These are phyloP conservation scores for Apostichopus japonicus DNA, from an alignment of 35 echinoderm and acorn worm genomes.

Conservation along the genomic window DNA sequence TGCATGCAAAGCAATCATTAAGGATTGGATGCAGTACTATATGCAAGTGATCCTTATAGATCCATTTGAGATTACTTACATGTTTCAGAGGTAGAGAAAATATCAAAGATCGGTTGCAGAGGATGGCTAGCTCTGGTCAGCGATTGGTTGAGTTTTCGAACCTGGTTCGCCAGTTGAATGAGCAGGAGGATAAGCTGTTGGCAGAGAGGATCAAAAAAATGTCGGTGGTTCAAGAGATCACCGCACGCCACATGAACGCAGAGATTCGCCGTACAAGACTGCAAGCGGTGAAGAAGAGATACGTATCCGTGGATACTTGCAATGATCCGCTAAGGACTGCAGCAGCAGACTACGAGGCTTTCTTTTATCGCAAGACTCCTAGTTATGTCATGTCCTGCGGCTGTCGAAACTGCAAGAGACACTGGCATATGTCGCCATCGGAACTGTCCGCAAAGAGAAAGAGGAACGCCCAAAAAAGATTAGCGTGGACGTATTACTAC, in stretches of 20 bases:
- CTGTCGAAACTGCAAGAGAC: conserved; percentile 4
- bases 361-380: conserved; percentile 19
- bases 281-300: neutral
- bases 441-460: neutral
- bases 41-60: too few species aligned
- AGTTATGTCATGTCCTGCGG: conserved; percentile 31
- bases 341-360: neutral
- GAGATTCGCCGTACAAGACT: neutral
- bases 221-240: conserved; percentile 10
- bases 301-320: neutral
- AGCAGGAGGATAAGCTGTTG: conserved; percentile 22
- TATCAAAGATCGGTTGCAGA: neutral
- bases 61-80: too few species aligned
- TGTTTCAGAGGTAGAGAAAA: too few species aligned
- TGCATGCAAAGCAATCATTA: too few species aligned
- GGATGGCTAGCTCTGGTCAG: neutral
- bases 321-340: neutral
- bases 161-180: neutral
- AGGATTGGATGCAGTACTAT: too few species aligned
- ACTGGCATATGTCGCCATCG: neutral
- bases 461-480: neutral
- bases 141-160: conserved; percentile 1
- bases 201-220: neutral
- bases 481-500: conserved; percentile 6
- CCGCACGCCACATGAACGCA: neutral